These are phyloP conservation scores for Drosophila azteca DNA, from an alignment of 1,140 invertebrate species.

Conservation along the genomic window DNA sequence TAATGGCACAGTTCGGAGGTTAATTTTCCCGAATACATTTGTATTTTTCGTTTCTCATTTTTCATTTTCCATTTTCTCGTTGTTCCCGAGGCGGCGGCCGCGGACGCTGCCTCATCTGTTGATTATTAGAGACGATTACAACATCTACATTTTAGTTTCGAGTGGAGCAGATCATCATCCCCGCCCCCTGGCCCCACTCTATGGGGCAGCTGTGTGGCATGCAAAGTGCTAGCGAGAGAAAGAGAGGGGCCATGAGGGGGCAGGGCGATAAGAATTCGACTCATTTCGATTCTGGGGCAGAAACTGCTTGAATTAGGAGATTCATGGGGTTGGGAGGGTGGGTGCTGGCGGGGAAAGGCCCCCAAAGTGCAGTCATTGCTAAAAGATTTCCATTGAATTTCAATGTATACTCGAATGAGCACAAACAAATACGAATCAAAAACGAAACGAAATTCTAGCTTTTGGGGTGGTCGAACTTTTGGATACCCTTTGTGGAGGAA, in stretches of 20 bases:
- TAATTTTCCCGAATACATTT: conserved; percentile 67
- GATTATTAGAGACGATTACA: conserved; percentile 75
- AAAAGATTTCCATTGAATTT: conserved; percentile 42
- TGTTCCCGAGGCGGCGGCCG: background rate
- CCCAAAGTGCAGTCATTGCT: conserved; percentile 47
- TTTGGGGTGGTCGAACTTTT: too few species aligned
- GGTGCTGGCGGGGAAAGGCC: background rate
- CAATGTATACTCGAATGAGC: conserved; percentile 15
- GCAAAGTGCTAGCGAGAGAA: conserved; percentile 27
- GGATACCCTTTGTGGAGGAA: too few species aligned
- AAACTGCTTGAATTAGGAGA: conserved; percentile 34
- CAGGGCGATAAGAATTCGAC: conserved; percentile 43
- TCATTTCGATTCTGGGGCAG: conserved; percentile 48
- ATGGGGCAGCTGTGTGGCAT: conserved; percentile 52
- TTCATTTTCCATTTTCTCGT: conserved; percentile 21
- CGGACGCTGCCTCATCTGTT: conserved; percentile 1
- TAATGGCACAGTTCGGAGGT: conserved; percentile 81
- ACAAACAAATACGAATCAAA: conserved; percentile 7
- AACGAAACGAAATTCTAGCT: background rate
- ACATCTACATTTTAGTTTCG: conserved; percentile 57
- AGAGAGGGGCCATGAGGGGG: background rate
- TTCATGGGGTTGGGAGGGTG: too few species aligned
- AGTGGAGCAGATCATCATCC: conserved; percentile 30
- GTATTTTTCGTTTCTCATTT: conserved; percentile 35
- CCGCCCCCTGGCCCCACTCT: background rate